Evolutionary conservation across 2,113 vertebrate species (phyloP).

Genomic region (Leptobrachium ailaonicum): DNA sequence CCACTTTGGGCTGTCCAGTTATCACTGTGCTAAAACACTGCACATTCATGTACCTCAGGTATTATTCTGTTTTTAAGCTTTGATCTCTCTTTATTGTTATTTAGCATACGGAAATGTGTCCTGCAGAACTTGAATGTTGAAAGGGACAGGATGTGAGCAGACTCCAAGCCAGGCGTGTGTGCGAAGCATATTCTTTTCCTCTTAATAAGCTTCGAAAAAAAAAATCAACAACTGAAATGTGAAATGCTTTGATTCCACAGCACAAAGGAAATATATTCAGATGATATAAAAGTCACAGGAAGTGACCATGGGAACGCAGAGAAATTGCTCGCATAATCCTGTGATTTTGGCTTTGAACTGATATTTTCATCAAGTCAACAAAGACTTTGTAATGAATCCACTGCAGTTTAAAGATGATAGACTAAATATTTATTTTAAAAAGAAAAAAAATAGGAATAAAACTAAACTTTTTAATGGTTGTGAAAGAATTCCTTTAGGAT

Average conservation of each 20-base stretch:
- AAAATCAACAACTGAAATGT: constrained; percentile 56
- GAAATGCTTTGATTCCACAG: constrained; percentile 54
- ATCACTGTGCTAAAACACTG: background rate
- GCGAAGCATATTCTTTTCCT: constrained; percentile 40
- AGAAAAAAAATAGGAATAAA: background rate
- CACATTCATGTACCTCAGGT: background rate
- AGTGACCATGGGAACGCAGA: constrained; percentile 53
- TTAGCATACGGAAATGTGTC: constrained; percentile 51
- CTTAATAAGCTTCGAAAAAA: constrained; percentile 56
- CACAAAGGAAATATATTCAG: constrained; percentile 60
- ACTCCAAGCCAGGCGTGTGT: constrained; percentile 42
- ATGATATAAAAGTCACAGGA: constrained; percentile 54
- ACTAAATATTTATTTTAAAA: background rate
- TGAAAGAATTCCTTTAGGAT: background rate
- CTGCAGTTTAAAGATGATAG: background rate
- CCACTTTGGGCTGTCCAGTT: background rate
- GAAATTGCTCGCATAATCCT: constrained; percentile 45
- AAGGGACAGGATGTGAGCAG: constrained; percentile 49
- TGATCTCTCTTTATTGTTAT: constrained; percentile 43
- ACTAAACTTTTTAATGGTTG: background rate
- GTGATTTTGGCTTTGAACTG: constrained; percentile 51
- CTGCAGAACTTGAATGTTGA: constrained; percentile 44
- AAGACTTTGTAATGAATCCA: constrained; percentile 33
- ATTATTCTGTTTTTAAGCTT: constrained; percentile 16
- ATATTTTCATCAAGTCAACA: constrained; percentile 42